Evolutionary conservation across 2,888 invertebrate species (phyloP).

Genomic region (Cylloceria caligata): DNA sequence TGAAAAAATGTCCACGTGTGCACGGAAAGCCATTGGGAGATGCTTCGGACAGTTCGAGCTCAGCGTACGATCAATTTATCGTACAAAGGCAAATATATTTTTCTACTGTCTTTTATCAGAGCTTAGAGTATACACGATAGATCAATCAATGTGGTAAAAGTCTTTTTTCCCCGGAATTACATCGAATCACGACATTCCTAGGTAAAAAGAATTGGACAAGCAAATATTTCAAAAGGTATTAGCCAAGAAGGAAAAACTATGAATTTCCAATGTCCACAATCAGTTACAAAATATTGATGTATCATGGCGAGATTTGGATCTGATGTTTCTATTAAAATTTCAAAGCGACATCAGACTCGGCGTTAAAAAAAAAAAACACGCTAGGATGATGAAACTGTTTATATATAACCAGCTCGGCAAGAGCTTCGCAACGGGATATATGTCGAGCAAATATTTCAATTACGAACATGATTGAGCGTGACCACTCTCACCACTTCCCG

Average conservation of each 20-base stretch:
- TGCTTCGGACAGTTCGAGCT: background rate
- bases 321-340: background rate
- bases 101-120: background rate
- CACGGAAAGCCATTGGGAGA: background rate
- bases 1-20: background rate
- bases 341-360: background rate
- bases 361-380: background rate
- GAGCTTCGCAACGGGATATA: conserved; percentile 40
- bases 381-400: background rate
- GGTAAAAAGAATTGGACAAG: background rate
- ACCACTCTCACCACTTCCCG: conserved; percentile 50
- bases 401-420: background rate
- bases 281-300: no score
- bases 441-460: conserved; percentile 45
- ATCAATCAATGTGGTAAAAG: background rate
- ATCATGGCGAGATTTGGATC: background rate
- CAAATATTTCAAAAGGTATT: background rate
- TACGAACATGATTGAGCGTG: conserved; percentile 45
- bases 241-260: background rate
- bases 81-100: background rate
- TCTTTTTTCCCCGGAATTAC: background rate
- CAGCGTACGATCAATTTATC: background rate
- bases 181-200: background rate
- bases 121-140: background rate
- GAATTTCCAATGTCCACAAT: no score